Evolutionary conservation across 2,797 vertebrate species (phyloP), one percentile per base, ranked within the genome.

Genomic region (Chaetodon trifasciatus): DNA sequence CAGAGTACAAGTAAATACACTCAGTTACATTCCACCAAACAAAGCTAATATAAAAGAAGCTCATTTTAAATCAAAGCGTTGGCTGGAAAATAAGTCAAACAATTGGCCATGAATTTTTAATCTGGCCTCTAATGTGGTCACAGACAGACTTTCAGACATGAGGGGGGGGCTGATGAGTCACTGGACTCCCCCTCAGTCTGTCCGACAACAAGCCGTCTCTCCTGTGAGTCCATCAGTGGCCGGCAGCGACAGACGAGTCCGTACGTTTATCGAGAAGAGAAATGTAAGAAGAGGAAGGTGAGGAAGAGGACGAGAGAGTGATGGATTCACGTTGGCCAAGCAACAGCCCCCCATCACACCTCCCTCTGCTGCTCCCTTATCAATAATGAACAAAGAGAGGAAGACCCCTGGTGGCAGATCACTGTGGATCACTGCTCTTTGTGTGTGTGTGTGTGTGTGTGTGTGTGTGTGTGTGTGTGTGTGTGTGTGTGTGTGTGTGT

Each of bases 331-430:
- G 19, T 52, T 32, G 46, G 68, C 49, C 28, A 24, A 73, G 52
- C 47, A 47, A 32, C 50, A 60, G 12, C 28, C 47, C 47, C 21
- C 35, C 19, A 19, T 50, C 32, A 46, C 53, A 52, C 56, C 60
- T 53, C 35, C 68, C 35, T 32, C 64, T 62, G 65, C 70, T 24
- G 57, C 63, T 0, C 42, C 73, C 79, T 89, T 65, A 91, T 92
- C 86, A 90, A 90, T 90, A 84, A 89, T 89, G 73, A 76, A 91
- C 62, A 88, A 79, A 86, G 71, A 75, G 60, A 73, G 72, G 46
- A 81, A 83, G 79, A 46, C 78, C 86, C 81, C 85, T n/a, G 66
- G 74, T 79, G 86, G 74, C 73, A 75, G 63, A 84, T 86, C 66
- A 61, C 78, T 73, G 55, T 44, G 85, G 77, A 82, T 89, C 85